A percentile compares a stretch with the other conserved stretches of the same genome.
These are phyloP conservation scores for Lasioglossum lativentre DNA, from an alignment of 2,888 invertebrate species.

Conservation along the genomic window DNA sequence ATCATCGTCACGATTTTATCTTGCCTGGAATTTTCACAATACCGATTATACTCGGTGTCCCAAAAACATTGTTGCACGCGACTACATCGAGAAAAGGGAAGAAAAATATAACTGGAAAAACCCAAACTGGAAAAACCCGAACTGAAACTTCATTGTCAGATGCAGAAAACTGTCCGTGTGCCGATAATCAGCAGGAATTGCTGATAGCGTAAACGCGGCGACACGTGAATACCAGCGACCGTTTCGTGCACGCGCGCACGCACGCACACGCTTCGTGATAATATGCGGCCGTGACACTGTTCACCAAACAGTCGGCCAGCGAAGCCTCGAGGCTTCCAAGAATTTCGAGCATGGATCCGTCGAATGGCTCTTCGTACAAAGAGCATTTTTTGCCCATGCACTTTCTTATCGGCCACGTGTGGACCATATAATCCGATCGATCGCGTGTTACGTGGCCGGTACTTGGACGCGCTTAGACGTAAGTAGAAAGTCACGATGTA, in stretches of 20 bases:
- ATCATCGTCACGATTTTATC: not conserved
- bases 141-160: not conserved
- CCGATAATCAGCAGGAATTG: slow-evolving; percentile 31
- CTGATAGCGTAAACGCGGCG: slow-evolving; percentile 23
- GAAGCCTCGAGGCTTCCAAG: not conserved
- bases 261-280: slow-evolving; percentile 24
- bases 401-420: slow-evolving; percentile 58
- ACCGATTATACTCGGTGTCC: not conserved
- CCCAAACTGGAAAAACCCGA: not conserved
- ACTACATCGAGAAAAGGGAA: not conserved
- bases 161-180: slow-evolving; percentile 2
- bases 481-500: slow-evolving; percentile 65
- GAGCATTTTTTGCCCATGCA: slow-evolving; percentile 11
- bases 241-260: slow-evolving; percentile 27
- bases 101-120: not conserved
- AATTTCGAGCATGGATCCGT: not conserved
- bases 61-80: not conserved
- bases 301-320: not conserved
- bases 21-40: not conserved
- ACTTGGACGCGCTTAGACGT: slow-evolving; percentile 32
- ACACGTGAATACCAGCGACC: slow-evolving; percentile 51
- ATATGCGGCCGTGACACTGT: slow-evolving; percentile 17
- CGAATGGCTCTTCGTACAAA: not conserved
- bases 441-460: slow-evolving; percentile 51
- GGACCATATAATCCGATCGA: slow-evolving; percentile 50